Evolutionary conservation across 2,113 vertebrate genomes (phyloP), one percentile per base, ranked within the genome.

Genomic region (Callocephalon fimbriatum): DNA sequence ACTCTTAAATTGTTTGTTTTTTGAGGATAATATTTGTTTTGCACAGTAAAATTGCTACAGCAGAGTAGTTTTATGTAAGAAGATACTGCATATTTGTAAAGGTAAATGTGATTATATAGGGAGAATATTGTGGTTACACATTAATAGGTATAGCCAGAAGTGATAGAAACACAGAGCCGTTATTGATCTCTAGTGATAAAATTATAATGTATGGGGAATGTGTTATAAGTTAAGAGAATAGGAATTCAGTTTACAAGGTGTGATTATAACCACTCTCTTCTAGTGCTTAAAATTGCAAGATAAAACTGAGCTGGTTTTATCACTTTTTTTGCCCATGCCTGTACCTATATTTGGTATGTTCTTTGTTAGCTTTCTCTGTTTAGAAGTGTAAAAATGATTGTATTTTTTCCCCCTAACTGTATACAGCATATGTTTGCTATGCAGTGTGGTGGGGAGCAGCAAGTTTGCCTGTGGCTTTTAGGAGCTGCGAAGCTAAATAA

Each of bases 101-200:
- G 23, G 59, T 35, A 65, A 77, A 84, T 84, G 29, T 61, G 54
- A 56, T 68, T 53, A 37, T 61, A 40, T 10, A 62, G 42, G 37
- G 18, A 82, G 31, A 85, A 62, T 65, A 15, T 79, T 83, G 54
- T 65, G 38, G 50, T 85, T 84, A 35, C 62, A 10, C 90, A n/a
- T 86, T 54, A 87, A 54, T 38, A 66, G 35, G 27, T 61, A 54
- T 22, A 86, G 21, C 11, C 38, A 54, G 17, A 74, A 56, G 35
- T 63, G 54, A 50, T 7, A 74, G 35, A 74, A 77, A 29, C 38
- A 81, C 13, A 72, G 21, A 70, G 19, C n/a, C 81, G 18, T 87
- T 92, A 61, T 9, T 91, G 65, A 81, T 54, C 35, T 67, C 48
- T 94, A 72, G 72, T 91, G 91, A 94, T 82, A 84, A 93, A 95